Conservation (phyloP, 1,140 invertebrate genomes). For the Micrasema longulum region DNA sequence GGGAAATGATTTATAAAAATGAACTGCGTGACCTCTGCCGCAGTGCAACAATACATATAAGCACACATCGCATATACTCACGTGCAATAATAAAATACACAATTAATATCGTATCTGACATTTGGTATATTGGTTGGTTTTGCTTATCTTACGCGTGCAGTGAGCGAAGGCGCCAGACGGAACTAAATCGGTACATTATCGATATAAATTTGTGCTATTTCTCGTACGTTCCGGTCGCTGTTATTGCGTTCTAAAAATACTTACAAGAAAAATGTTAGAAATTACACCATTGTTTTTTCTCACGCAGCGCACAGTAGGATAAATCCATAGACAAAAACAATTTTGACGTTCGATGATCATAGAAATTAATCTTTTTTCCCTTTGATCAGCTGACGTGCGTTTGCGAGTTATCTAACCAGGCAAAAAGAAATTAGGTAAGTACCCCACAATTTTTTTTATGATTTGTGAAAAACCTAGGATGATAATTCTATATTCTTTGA, state of each 20-base stretch:
- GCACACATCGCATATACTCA: constrained; percentile 66
- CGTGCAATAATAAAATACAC: constrained; percentile 65
- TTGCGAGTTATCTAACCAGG: neutral
- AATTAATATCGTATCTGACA: constrained; percentile 59
- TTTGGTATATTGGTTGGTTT: constrained; percentile 55
- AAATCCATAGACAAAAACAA: constrained; percentile 42
- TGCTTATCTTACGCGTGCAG: constrained; percentile 57
- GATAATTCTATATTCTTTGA: no score
- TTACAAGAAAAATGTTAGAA: constrained; percentile 69
- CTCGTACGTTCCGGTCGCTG: constrained; percentile 60
- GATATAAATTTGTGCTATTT: constrained; percentile 57
- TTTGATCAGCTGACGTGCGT: constrained; percentile 21
- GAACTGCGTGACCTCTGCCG: constrained; percentile 40
- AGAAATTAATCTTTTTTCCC: constrained; percentile 3
- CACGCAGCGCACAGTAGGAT: constrained; percentile 37
- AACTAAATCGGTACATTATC: constrained; percentile 55
- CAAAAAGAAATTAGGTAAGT: neutral
- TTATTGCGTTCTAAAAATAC: constrained; percentile 68
- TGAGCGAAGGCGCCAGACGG: constrained; percentile 16
- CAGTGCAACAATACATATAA: constrained; percentile 58
- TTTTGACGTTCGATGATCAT: constrained; percentile 39
- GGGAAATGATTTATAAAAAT: constrained; percentile 23
- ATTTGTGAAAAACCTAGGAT: no score
- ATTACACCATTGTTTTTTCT: constrained; percentile 70
- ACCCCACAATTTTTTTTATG: no score